These are phyloP conservation scores for Clytia hemisphaerica DNA, from an alignment of 30 jellyfish, hydroid and myxozoan genomes.

Conservation along the genomic window DNA sequence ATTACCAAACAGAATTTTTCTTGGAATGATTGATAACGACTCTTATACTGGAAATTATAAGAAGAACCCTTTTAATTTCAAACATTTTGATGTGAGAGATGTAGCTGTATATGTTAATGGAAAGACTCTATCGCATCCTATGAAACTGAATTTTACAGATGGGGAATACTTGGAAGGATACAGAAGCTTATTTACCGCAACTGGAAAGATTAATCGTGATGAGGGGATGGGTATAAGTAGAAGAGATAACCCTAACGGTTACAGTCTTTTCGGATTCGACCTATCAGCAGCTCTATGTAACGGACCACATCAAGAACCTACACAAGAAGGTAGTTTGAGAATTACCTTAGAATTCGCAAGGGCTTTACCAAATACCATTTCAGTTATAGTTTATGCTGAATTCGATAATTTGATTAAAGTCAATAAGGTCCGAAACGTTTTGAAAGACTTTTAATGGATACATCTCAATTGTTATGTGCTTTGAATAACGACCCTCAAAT, in stretches of 20 bases:
- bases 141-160: not conserved
- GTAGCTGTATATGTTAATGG: constrained; percentile 8
- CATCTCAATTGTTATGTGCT: not conserved
- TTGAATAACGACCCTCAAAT: no score
- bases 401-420: not conserved
- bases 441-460: not conserved
- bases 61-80: constrained; percentile 29
- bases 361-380: not conserved
- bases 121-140: constrained; percentile 10
- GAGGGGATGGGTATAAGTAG: no score
- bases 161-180: constrained; percentile 9
- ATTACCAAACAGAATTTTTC: constrained; percentile 20
- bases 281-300: not conserved
- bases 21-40: constrained; percentile 17
- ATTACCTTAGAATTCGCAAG: not conserved
- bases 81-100: not conserved
- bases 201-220: no score
- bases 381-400: not conserved
- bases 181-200: constrained; percentile 1
- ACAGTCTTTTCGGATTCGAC: not conserved
- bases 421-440: not conserved
- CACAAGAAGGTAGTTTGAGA: not conserved
- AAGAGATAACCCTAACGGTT: no score
- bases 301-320: not conserved
- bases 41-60: constrained; percentile 16